Conservation (phyloP, 2,797 vertebrate species). For the Labeo calbasu region DNA sequence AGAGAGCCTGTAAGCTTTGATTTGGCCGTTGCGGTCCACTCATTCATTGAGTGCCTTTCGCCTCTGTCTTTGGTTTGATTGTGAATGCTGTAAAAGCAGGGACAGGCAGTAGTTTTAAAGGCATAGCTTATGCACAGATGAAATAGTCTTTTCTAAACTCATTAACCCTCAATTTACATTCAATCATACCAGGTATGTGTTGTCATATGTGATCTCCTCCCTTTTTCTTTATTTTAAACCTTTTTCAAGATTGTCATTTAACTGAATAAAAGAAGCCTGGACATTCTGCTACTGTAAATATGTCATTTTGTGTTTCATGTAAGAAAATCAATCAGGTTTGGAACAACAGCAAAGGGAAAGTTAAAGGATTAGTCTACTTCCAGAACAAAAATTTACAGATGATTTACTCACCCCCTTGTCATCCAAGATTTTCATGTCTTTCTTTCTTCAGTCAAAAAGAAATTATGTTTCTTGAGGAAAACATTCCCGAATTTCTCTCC, state of each 20-base stretch:
- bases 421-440: no score
- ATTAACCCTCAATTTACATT: not conserved
- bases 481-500: no score
- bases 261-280: not conserved
- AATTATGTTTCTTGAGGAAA: no score
- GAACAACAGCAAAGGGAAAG: no score
- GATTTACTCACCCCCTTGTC: no score
- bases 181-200: not conserved
- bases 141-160: not conserved
- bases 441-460: no score
- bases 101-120: conserved; percentile 4
- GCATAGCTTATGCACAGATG: not conserved
- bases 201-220: no score
- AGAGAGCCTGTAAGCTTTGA: conserved; percentile 32
- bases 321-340: not conserved
- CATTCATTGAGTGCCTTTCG: conserved; percentile 25
- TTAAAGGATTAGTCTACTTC: no score
- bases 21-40: conserved; percentile 12
- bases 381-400: no score
- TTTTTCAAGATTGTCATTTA: not conserved
- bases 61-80: conserved; percentile 8
- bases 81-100: not conserved
- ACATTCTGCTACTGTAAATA: not conserved
- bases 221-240: not conserved
- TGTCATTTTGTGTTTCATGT: not conserved